Evolutionary conservation across 2,113 vertebrate genomes (phyloP), one percentile per base, ranked within the genome.

Genomic region (Aplodontia rufa): DNA sequence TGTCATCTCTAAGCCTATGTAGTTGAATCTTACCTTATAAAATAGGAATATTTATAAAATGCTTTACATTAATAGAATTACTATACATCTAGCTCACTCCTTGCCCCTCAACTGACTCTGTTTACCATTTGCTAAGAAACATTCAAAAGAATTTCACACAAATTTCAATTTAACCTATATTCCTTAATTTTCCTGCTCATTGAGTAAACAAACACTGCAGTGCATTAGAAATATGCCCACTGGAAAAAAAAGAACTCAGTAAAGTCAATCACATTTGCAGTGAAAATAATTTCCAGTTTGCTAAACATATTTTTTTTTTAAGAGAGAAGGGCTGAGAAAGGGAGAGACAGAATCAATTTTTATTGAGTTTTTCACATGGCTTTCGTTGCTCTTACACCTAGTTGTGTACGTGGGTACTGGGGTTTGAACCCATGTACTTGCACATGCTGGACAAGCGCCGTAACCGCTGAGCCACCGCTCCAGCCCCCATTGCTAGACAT

Each of bases 121-220:
- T 55, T 88, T 87, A 72, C 62, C 62, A 84, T 79, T 91, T 55
- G 58, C 35, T 79, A 91, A 58, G n/a, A 2, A 87, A 82, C 8
- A 79, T n/a, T 35, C 6, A 40, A 87, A 76, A 51, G 47, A 19
- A 64, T 20, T 68, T n/a, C 79, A 37, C 66, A 58, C 22, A 82
- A 42, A 5, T 28, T 74, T 88, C 84, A 62, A 87, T 51, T 87
- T 72, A 58, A 88, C 40, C 58, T 60, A 37, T 45, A 91, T 32
- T 75, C 14, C 47, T 88, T n/a, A 91, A 35, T 91, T 88, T 87
- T 94, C 40, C 40, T 91, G n/a, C 3, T 91, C 40, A 68, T 45
- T 17, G 19, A 92, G 40, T 68, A 91, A 91, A 91, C 24, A 95
- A 76, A 66, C 35, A 58, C 8, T 35, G 28, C 17, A 60, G 28